A percentile compares a stretch with the other conserved stretches of the same genome.
Conservation (phyloP, 2,797 vertebrate species). For the Amazonetta brasiliensis region DNA sequence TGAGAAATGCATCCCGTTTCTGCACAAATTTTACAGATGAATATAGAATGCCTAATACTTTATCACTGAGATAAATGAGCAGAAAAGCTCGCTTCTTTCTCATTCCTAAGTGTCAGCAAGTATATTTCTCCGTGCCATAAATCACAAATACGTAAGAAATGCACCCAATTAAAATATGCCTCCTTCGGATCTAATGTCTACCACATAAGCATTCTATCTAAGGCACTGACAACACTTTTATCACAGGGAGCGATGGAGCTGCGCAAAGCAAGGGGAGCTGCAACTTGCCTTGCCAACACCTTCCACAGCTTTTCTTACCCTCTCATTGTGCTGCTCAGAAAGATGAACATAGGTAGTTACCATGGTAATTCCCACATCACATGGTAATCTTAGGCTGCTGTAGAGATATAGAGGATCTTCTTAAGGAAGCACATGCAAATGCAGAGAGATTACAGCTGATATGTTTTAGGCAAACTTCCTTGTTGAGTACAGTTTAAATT, state of each 20-base stretch:
- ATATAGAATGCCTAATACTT: neutral
- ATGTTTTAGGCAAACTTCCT: neutral
- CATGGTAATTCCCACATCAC: slow-evolving; percentile 41
- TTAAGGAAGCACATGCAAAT: neutral
- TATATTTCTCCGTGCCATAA: neutral
- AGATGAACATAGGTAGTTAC: slow-evolving; percentile 4
- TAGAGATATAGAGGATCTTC: neutral
- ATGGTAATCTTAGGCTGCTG: neutral
- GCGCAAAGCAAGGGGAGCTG: neutral
- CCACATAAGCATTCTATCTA: neutral
- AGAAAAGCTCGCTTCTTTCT: neutral
- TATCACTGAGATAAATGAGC: neutral
- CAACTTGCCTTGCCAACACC: neutral
- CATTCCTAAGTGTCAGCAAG: neutral
- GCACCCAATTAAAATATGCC: neutral
- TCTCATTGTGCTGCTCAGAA: neutral
- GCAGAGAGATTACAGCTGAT: neutral
- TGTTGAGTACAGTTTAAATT: neutral
- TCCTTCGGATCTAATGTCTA: neutral
- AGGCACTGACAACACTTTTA: neutral
- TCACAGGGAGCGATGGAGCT: neutral
- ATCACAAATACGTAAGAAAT: neutral
- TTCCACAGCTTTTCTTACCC: neutral
- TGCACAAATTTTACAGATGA: neutral
- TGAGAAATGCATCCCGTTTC: neutral